Evolutionary conservation across 2,113 vertebrate genomes (phyloP), one percentile per base, ranked within the genome.

Genomic region (Pholis gunnellus): DNA sequence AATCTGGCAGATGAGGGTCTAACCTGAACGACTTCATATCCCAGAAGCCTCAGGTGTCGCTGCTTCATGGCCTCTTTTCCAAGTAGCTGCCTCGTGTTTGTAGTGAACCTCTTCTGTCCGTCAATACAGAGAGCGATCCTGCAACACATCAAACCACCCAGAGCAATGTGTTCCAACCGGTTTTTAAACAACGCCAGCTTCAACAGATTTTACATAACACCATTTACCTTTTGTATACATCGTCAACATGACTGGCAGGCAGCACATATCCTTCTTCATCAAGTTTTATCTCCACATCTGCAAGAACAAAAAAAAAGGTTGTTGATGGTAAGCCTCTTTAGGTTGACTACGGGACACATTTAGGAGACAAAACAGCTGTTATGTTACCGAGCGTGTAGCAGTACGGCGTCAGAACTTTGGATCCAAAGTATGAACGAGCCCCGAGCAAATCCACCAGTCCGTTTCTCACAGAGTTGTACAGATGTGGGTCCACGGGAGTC

Each of bases 211-310:
- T 8, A n/a, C 14, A 60, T 15, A 2, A 14, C 61, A 64, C 8
- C 0, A 20, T 56, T 91, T 94, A 98, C 98, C 97, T 96, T 90
- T 91, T 95, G 59, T 92, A 83, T 0, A 97, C 91, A 0, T 98
- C 96, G 31, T 97, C 95, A 42, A 61, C 14, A 0, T 91, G 86
- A 29, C 90, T 87, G 14, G 92, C 95, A 15, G 96, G 97, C 61
- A 99, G 82, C 9, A 98, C 95, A 81, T 95, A 96, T 78, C 97
- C 97, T 27, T 96, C 96, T 92, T 97, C 95, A 65, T 99, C 96
- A 69, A 99, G 90, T 90, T 98, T 99, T 88, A 99, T 96, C 90
- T 98, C 97, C 83, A 97, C 95, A 92, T 99, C 98, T 99, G 81
- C 38, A 75, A 72, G 4, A 81, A 64, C 38, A 69, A 29, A 67